phyloP scores from a whole-genome alignment of 1,140 invertebrate genomes.

The Hesperophylax magnus region DNA sequence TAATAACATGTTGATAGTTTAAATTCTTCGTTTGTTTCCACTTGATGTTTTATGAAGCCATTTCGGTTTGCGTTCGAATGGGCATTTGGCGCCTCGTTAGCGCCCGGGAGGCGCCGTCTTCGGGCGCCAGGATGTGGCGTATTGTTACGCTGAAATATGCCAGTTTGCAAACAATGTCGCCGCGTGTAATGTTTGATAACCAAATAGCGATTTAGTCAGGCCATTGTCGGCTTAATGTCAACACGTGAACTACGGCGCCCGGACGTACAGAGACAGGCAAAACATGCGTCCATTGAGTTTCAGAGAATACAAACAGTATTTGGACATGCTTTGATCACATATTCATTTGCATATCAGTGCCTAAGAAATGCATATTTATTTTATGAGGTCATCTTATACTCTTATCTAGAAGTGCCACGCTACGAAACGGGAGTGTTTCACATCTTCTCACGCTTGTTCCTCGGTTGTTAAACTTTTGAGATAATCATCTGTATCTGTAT shows the following conservation, averaged over 20 bases:
- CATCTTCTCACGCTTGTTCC: no score
- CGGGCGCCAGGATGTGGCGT: not conserved
- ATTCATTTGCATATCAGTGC: not conserved
- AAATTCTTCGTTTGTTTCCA: conserved; percentile 32
- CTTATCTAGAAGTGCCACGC: no score
- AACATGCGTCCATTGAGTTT: not conserved
- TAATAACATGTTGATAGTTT: conserved; percentile 20
- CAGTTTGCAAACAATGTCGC: not conserved
- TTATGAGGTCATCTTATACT: no score
- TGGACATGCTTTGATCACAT: not conserved
- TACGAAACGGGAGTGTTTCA: no score
- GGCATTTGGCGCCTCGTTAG: not conserved
- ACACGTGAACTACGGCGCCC: not conserved
- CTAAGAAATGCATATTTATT: no score
- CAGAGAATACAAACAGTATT: no score
- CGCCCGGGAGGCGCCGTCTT: not conserved
- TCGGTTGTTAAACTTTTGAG: no score
- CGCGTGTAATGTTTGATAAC: conserved; percentile 12
- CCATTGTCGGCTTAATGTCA: conserved; percentile 16
- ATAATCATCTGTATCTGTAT: no score
- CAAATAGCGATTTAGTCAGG: conserved; percentile 21
- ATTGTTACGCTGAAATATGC: not conserved
- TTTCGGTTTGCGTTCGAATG: not conserved
- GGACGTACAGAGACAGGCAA: not conserved
- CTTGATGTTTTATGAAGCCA: conserved; percentile 26